Conservation (phyloP, 2,113 vertebrate genomes). For the Narcine bancroftii region DNA sequence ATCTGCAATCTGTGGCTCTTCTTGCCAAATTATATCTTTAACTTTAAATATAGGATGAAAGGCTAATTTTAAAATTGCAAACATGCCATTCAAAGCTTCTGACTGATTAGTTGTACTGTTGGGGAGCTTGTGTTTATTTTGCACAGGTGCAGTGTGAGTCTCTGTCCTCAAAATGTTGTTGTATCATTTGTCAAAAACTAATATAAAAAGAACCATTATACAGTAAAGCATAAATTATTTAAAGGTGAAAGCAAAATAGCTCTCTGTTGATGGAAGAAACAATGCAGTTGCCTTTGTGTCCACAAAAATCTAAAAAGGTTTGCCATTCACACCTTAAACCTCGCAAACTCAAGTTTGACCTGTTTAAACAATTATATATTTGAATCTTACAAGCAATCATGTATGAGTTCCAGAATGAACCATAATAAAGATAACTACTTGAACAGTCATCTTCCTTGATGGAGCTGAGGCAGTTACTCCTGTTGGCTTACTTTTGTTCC, state of each 20-base stretch:
- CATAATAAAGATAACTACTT: conserved; percentile 5
- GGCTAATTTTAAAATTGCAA: neutral
- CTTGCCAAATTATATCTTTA: neutral
- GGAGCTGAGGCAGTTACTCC: neutral
- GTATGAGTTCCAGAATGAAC: neutral
- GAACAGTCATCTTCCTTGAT: conserved; percentile 1
- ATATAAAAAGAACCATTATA: neutral
- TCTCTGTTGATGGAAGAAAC: neutral
- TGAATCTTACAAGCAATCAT: neutral
- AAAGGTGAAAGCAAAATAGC: conserved; percentile 1
- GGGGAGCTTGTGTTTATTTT: neutral
- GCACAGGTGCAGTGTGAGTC: neutral
- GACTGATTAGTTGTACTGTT: neutral
- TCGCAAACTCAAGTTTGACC: neutral
- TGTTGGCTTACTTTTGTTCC: conserved; percentile 35
- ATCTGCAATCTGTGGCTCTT: neutral
- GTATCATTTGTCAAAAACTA: neutral
- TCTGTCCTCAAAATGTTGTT: neutral
- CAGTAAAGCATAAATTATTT: neutral
- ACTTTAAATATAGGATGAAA: neutral
- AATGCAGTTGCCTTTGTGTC: neutral
- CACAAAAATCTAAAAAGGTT: neutral
- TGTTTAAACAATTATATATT: neutral
- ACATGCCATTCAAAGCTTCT: neutral
- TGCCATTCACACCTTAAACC: neutral